A percentile compares a stretch with the other conserved stretches of the same genome.
phyloP scores from a whole-genome alignment of 2,113 vertebrate species.

The Pteruthius melanotis region DNA sequence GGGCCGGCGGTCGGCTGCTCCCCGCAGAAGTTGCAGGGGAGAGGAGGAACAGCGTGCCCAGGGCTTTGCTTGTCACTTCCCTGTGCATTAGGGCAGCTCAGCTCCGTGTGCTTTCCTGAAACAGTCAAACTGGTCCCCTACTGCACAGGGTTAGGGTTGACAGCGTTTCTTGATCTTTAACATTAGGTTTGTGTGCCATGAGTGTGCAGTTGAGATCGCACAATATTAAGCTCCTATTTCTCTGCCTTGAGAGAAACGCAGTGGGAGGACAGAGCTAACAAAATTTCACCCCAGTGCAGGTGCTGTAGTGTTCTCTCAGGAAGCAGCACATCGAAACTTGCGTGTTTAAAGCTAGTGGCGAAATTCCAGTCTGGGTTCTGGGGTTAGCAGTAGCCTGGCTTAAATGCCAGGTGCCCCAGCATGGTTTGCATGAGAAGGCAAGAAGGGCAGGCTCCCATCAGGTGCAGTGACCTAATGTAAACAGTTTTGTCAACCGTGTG shows the following conservation, averaged over 20 bases:
- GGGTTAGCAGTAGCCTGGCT: neutral
- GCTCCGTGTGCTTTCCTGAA: rapidly evolving
- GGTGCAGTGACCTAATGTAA: neutral
- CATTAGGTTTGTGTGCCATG: neutral
- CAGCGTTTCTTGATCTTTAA: rapidly evolving
- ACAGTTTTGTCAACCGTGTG: rapidly evolving
- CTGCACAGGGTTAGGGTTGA: rapidly evolving
- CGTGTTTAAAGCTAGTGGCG: rapidly evolving
- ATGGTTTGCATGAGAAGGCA: neutral
- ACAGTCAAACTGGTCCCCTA: rapidly evolving
- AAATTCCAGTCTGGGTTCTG: neutral
- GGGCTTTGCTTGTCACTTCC: neutral
- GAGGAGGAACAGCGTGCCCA: neutral
- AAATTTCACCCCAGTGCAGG: neutral
- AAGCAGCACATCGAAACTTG: no score
- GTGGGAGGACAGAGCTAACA: neutral
- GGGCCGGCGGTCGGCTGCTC: neutral
- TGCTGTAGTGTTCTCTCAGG: neutral
- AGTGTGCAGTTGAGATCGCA: neutral
- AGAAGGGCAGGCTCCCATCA: neutral
- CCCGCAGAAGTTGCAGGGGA: neutral
- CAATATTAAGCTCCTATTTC: neutral
- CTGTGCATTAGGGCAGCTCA: neutral
- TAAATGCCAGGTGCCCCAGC: neutral
- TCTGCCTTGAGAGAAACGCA: neutral